Percentiles rank a stretch among this genome's conserved stretches.
Evolutionary conservation across 2,888 invertebrate genomes (phyloP).

Genomic region (Phalera bucephala): DNA sequence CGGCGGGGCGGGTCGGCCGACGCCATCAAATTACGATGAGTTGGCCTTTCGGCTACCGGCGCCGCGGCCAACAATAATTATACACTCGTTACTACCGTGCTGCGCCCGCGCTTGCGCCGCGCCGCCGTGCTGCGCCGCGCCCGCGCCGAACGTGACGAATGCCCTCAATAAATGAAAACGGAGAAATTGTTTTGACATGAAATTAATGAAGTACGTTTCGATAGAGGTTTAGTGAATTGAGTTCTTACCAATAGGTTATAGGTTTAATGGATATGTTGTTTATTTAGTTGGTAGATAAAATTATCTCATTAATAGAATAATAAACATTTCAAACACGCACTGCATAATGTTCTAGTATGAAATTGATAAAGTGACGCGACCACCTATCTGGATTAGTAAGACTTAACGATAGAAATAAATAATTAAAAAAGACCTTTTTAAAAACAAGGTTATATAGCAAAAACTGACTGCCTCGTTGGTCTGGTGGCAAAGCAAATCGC

Average conservation of each 20-base stretch:
- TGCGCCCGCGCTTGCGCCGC: slow-evolving; percentile 48
- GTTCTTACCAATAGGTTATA: not conserved
- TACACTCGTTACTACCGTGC: slow-evolving; percentile 82
- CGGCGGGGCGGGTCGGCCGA: slow-evolving; percentile 71
- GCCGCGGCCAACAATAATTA: slow-evolving; percentile 73
- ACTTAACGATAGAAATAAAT: too few species aligned
- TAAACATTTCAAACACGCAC: too few species aligned
- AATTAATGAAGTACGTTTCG: slow-evolving; percentile 37
- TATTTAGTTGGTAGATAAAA: too few species aligned
- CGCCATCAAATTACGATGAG: slow-evolving; percentile 83
- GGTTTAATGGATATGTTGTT: too few species aligned
- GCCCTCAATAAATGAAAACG: slow-evolving; percentile 52
- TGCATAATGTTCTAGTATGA: too few species aligned
- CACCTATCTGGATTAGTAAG: too few species aligned
- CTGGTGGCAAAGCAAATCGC: too few species aligned
- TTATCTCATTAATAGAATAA: too few species aligned
- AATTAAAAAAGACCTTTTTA: too few species aligned
- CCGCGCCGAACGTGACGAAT: slow-evolving; percentile 55
- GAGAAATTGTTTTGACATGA: slow-evolving; percentile 61
- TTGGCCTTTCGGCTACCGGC: slow-evolving; percentile 80
- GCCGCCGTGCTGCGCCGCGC: slow-evolving; percentile 16
- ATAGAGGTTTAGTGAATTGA: not conserved
- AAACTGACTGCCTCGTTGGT: too few species aligned
- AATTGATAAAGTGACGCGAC: too few species aligned
- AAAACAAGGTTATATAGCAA: too few species aligned